These are phyloP conservation scores for Nomada lathburiana DNA, from an alignment of 2,888 invertebrate species.

Conservation along the genomic window DNA sequence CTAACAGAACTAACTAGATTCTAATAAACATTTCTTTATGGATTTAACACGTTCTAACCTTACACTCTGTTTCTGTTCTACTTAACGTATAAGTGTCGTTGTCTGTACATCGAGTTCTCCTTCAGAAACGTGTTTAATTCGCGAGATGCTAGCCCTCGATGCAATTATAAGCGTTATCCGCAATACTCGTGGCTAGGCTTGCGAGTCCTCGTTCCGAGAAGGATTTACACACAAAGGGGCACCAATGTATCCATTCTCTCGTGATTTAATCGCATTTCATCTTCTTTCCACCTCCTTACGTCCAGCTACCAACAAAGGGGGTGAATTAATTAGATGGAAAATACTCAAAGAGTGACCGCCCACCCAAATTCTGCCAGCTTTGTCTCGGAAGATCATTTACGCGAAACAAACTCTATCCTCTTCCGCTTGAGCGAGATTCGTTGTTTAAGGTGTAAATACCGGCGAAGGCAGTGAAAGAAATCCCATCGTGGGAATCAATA, in stretches of 20 bases:
- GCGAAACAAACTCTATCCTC: not conserved
- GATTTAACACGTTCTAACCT: too few species aligned
- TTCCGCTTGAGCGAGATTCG: not conserved
- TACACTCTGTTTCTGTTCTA: too few species aligned
- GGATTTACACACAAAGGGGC: slow-evolving; percentile 62
- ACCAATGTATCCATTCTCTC: slow-evolving; percentile 61
- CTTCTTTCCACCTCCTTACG: slow-evolving; percentile 31
- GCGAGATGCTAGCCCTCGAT: slow-evolving; percentile 45
- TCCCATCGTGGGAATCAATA: too few species aligned
- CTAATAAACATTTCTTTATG: too few species aligned
- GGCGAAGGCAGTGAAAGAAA: not conserved
- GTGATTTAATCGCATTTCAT: slow-evolving; percentile 18
- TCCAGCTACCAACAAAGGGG: slow-evolving; percentile 21
- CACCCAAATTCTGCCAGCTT: slow-evolving; percentile 9
- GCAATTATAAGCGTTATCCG: slow-evolving; percentile 58
- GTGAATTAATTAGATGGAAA: slow-evolving; percentile 50
- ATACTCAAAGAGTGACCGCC: slow-evolving; percentile 15
- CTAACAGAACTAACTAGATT: too few species aligned
- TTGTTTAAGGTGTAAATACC: not conserved
- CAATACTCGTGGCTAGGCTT: slow-evolving; percentile 37
- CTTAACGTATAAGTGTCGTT: too few species aligned
- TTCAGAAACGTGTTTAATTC: slow-evolving; percentile 64
- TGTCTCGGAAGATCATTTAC: not conserved
- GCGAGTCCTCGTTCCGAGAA: slow-evolving; percentile 47
- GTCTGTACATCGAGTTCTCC: too few species aligned